Evolutionary conservation across 2,113 vertebrate species (phyloP).

Genomic region (Onychostoma macrolepis): DNA sequence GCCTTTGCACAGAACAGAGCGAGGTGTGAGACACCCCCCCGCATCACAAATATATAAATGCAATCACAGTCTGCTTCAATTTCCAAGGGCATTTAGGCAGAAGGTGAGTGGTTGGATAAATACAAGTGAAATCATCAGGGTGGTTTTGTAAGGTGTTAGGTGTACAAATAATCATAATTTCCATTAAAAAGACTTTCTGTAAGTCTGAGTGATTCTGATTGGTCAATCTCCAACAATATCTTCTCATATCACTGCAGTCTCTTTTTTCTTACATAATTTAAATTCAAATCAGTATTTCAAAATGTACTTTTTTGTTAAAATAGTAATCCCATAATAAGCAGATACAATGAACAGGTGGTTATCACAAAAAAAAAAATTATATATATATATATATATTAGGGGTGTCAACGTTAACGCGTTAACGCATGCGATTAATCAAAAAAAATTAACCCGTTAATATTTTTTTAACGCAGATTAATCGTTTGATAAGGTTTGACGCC

Average conservation of each 20-base stretch:
- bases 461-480: no score
- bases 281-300: background rate
- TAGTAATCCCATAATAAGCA: no score
- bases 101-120: constrained; percentile 18
- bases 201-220: background rate
- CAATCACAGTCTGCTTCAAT: background rate
- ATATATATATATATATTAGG: no score
- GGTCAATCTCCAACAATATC: background rate
- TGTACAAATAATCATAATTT: background rate
- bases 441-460: no score
- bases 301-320: background rate
- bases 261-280: background rate
- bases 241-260: background rate
- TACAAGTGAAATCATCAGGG: constrained; percentile 19
- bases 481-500: no score
- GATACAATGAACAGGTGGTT: no score
- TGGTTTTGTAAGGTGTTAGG: background rate
- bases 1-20: constrained; percentile 26
- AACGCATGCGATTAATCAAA: no score
- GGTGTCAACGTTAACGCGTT: no score
- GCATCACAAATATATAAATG: constrained; percentile 31
- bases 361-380: no score
- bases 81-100: constrained; percentile 8
- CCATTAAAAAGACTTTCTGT: background rate
- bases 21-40: constrained; percentile 40